Evolutionary conservation across 2,888 invertebrate species (phyloP).

Genomic region (Blera fallax): DNA sequence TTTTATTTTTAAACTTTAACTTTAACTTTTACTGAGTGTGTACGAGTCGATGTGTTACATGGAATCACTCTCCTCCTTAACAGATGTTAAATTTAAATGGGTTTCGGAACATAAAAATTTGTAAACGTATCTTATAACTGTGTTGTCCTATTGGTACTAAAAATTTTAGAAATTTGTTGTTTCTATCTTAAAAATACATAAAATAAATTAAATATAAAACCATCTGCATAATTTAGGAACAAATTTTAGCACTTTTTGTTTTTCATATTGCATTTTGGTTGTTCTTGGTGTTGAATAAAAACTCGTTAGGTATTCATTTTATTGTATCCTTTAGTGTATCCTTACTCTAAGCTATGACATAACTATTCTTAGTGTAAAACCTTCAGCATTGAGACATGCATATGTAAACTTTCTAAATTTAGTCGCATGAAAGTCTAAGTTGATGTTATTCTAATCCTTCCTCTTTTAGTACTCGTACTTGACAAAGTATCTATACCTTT

Average conservation of each 20-base stretch:
- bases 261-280: slow-evolving; percentile 14
- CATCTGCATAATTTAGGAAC: neutral
- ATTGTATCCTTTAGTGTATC: neutral
- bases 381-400: too few species aligned
- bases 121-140: slow-evolving; percentile 50
- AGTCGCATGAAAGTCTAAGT: slow-evolving; percentile 34
- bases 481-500: neutral
- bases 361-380: neutral
- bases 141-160: slow-evolving; percentile 49
- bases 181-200: neutral
- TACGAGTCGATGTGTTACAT: slow-evolving; percentile 62
- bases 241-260: slow-evolving; percentile 2
- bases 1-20: neutral
- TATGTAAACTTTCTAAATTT: slow-evolving; percentile 5
- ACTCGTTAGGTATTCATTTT: neutral
- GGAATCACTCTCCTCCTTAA: slow-evolving; percentile 53
- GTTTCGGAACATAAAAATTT: slow-evolving; percentile 54
- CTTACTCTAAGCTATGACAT: neutral
- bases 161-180: neutral
- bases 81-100: slow-evolving; percentile 44
- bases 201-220: neutral
- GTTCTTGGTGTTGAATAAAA: slow-evolving; percentile 7
- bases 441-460: neutral
- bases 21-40: slow-evolving; percentile 56
- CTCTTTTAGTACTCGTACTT: neutral